A percentile compares a stretch with the other conserved stretches of the same genome.
phyloP scores from a whole-genome alignment of 2,888 invertebrate genomes.

The Lottia gigantea region DNA sequence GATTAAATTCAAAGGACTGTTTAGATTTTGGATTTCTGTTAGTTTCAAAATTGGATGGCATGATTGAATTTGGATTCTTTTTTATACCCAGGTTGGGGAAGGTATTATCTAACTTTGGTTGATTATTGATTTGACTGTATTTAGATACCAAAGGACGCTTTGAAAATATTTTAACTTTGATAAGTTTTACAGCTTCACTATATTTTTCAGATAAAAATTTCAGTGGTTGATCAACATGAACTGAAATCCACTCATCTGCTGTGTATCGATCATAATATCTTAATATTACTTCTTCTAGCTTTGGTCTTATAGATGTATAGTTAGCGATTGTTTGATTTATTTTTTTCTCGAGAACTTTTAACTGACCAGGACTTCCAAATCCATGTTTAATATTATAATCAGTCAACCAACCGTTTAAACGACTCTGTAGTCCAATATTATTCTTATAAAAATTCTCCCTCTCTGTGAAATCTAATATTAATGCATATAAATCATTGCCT shows the following conservation, averaged over 20 bases:
- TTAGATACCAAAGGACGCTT: conserved; percentile 22
- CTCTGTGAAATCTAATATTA: conserved; percentile 30
- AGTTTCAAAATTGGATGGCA: too few relatives aligned
- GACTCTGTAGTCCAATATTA: conserved; percentile 17
- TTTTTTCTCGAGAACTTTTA: conserved; percentile 25
- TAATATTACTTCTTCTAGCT: conserved; percentile 23
- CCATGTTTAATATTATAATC: conserved; percentile 30
- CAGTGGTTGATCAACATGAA: conserved; percentile 27
- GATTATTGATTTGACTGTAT: too few relatives aligned
- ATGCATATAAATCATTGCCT: conserved; percentile 69
- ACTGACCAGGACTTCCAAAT: conserved; percentile 35
- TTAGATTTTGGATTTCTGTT: too few relatives aligned
- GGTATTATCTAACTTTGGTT: too few relatives aligned
- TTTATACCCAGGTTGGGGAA: too few relatives aligned
- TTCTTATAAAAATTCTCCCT: conserved; percentile 13
- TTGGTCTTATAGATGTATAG: conserved; percentile 12
- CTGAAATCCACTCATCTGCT: conserved; percentile 38
- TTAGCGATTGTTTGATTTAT: conserved; percentile 15
- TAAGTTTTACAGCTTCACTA: conserved; percentile 23
- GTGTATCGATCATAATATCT: conserved; percentile 31
- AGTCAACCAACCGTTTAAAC: conserved; percentile 36
- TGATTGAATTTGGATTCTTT: too few relatives aligned
- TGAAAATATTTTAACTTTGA: conserved; percentile 21
- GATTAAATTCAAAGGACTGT: too few relatives aligned
- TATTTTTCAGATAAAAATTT: conserved; percentile 16